Evolutionary conservation across 2,797 vertebrate genomes (phyloP), one percentile per base, ranked within the genome.

Genomic region (Epinephelus coioides): DNA sequence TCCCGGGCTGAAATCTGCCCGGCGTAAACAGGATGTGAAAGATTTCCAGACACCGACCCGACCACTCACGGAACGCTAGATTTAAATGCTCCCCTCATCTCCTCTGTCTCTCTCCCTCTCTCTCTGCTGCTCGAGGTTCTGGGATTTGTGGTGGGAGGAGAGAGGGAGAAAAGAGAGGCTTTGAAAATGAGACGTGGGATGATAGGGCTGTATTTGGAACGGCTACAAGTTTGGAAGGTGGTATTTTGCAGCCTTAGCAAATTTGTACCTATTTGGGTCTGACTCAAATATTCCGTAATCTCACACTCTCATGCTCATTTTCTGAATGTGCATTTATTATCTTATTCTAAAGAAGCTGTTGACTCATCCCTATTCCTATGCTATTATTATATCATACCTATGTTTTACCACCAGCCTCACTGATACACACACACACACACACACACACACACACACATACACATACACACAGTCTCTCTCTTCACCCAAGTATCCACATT

Each of bases 21-120:
- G 94, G 88, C 91, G 94, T 96, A 96, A 96, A 96, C 95, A 96
- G 96, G 95, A 96, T 96, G 95, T 94, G 92, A 95, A 94, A 93
- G 91, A 93, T 95, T 96, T 96, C 94, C 95, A 96, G 94, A 95
- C 92, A 95, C 92, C 91, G 86, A 94, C 89, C 92, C 91, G 91
- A 95, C 94, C 95, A 93, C 95, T 95, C 95, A 94, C 86, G 78
- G 86, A 95, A 95, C 86, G 90, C 94, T 92, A 94, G 89, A 96
- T 96, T 95, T 96, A 95, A 95, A 96, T 59, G 83, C 92, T 93
- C 82, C 84, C 86, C 90, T 93, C 90, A 83, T 92, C 91, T 89
- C 78, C 59, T 82, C 90, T 80, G 61, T 82, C 70, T 83, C 86
- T 73, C 85, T 69, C 83, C 66, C 83, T 40, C 68, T 64, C 73